Percentiles rank a stretch among this genome's conserved stretches.
Conservation (phyloP, 1,140 invertebrate genomes). For the Drosophila varians region DNA sequence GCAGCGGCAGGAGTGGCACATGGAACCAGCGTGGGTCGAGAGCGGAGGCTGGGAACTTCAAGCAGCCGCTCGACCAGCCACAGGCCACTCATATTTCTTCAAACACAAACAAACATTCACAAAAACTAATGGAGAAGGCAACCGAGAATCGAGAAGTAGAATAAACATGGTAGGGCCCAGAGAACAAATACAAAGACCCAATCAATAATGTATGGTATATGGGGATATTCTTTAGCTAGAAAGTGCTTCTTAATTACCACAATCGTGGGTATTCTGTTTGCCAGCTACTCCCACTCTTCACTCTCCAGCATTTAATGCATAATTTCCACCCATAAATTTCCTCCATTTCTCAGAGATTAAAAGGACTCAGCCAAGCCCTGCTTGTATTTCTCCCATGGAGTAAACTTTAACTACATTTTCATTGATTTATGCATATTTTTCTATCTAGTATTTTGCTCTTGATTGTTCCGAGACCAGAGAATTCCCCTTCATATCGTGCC, state of each 20-base stretch:
- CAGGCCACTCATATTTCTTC: conserved; percentile 74
- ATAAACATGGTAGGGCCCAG: conserved; percentile 43
- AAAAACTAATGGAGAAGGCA: conserved; percentile 72
- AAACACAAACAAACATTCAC: conserved; percentile 65
- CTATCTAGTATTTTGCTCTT: conserved; percentile 5
- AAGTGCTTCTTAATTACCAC: conserved; percentile 22
- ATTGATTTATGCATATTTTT: conserved; percentile 18
- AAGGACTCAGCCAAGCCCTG: not conserved
- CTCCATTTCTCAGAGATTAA: not conserved
- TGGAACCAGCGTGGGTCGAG: not conserved
- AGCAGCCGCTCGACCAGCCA: conserved; percentile 42
- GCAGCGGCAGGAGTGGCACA: conserved; percentile 10
- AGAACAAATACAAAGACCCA: conserved; percentile 29
- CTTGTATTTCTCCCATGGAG: not conserved
- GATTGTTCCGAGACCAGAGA: conserved; percentile 23
- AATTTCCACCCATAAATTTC: not conserved
- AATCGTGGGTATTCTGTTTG: not conserved
- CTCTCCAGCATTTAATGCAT: not conserved
- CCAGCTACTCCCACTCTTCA: conserved; percentile 2
- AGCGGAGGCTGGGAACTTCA: conserved; percentile 13
- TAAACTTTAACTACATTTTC: not conserved
- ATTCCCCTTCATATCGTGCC: conserved; percentile 2
- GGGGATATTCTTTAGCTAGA: not conserved
- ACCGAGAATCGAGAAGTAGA: conserved; percentile 25
- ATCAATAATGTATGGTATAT: conserved; percentile 26